Conservation (phyloP, 2,888 invertebrate species). For the Habrosyne pyritoides region DNA sequence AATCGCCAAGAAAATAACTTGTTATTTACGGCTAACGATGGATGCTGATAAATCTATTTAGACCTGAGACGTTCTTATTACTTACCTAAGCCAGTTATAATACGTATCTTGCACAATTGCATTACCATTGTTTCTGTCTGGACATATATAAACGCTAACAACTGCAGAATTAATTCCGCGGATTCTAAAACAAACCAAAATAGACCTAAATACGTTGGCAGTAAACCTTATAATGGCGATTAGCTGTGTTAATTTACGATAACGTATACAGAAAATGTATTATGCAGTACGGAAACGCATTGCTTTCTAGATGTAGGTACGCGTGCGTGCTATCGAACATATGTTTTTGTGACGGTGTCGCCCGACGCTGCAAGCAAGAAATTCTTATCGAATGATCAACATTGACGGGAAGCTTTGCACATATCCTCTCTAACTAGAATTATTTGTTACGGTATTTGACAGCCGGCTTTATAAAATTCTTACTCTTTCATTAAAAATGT, state of each 20-base stretch:
- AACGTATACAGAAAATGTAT: slow-evolving; percentile 44
- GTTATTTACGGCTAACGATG: background rate
- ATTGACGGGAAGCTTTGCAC: slow-evolving; percentile 26
- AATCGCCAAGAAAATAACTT: background rate
- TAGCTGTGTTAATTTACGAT: slow-evolving; percentile 23
- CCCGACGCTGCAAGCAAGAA: slow-evolving; percentile 23
- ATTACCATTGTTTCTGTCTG: slow-evolving; percentile 43
- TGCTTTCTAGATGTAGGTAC: slow-evolving; percentile 45
- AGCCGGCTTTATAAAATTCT: too few species aligned
- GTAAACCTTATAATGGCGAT: slow-evolving; percentile 20
- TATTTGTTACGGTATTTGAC: background rate
- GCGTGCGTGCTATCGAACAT: slow-evolving; percentile 37
- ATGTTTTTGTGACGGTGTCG: slow-evolving; percentile 38
- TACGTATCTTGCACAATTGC: slow-evolving; percentile 36
- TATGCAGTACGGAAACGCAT: slow-evolving; percentile 52
- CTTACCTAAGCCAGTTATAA: slow-evolving; percentile 12
- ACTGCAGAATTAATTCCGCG: slow-evolving; percentile 28
- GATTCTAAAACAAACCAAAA: slow-evolving; percentile 19
- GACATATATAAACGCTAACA: slow-evolving; percentile 34
- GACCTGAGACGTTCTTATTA: background rate
- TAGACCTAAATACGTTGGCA: slow-evolving; percentile 23
- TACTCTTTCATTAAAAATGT: too few species aligned
- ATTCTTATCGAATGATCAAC: slow-evolving; percentile 22
- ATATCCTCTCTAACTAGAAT: slow-evolving; percentile 20
- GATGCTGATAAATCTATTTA: background rate